These are phyloP conservation scores for Ypsolopha scabrella DNA, from an alignment of 2,888 invertebrate species.

Conservation along the genomic window DNA sequence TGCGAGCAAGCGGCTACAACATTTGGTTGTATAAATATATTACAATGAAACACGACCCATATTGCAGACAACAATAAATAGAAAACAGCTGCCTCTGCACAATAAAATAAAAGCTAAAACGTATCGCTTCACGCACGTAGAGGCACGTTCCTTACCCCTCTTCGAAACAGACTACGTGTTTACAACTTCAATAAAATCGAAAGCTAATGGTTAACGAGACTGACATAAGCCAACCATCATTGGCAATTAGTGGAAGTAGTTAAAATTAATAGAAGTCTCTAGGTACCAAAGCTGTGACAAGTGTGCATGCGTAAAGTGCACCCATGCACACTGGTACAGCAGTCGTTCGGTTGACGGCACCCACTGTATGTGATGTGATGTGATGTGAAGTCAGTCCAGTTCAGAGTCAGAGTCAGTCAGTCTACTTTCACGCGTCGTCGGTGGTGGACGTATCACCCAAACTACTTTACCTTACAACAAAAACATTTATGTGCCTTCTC, in stretches of 20 bases:
- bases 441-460: conserved; percentile 21
- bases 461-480: background rate
- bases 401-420: background rate
- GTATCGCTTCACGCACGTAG: background rate
- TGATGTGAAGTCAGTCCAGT: too few relatives aligned
- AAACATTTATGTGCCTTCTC: background rate
- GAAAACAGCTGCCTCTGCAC: too few relatives aligned
- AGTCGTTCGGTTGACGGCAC: background rate
- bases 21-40: too few relatives aligned
- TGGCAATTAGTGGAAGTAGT: background rate
- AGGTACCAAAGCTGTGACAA: too few relatives aligned
- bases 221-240: background rate
- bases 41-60: too few relatives aligned
- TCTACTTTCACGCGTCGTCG: conserved; percentile 40
- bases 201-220: background rate
- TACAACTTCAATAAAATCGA: background rate
- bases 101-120: background rate
- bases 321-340: background rate
- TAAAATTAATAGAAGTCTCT: background rate
- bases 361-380: background rate
- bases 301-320: background rate
- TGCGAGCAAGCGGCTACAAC: too few relatives aligned
- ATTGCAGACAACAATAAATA: too few relatives aligned
- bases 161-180: background rate
- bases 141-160: background rate